Base-by-base conservation (phyloP, 1,140 invertebrate genomes). In the Drosophila hydei region DNA sequence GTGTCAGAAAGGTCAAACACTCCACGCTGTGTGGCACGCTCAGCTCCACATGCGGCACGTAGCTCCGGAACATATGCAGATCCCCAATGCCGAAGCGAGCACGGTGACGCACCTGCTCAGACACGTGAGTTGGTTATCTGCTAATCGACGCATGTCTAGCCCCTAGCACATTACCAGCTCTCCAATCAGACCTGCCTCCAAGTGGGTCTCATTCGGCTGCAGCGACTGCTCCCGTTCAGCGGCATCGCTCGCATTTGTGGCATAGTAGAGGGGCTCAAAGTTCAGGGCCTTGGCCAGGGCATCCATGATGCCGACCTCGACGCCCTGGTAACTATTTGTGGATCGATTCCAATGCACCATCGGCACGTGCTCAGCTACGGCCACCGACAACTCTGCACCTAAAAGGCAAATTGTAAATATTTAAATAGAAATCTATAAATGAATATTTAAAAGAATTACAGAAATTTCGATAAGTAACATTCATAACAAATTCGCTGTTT, bases 1-100 rank as follows among this genome's bases (percentile, higher is more conserved):
- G 95, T 5, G 96, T 97, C 2, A 97, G 81, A 80, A 97, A 97
- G 1, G 96, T 97, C 48, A 96, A 93, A 79, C 96, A 97, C 83
- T 97, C 95, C 0, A 95, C 94, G 51, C 94, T 95, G 55, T 97
- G 96, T 0, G 96, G 95, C 42, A 94, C 93, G n/a, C 94, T 96
- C 23, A 97, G 91, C 85, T 97, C 96, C 51, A 96, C 93, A 12
- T 95, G 88, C 56, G 94, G 92, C 30, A 95, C 83, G 79, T 96
- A 94, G 56, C 94, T 93, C 8, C 94, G 92, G 1, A 94, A 95
- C 62, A 96, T 95, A 77, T 96, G 94, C 33, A 97, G 92, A 91
- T 96, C 95, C 0, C 95, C 96, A 6, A 97, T 92, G 50, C 94
- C 96, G 65, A 97, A 93, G 54, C 96, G 94, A 1, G 96, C 95